Percentiles rank a stretch among this genome's conserved stretches.
Conservation (phyloP, 2,113 vertebrate genomes). For the Semicossyphus pulcher region DNA sequence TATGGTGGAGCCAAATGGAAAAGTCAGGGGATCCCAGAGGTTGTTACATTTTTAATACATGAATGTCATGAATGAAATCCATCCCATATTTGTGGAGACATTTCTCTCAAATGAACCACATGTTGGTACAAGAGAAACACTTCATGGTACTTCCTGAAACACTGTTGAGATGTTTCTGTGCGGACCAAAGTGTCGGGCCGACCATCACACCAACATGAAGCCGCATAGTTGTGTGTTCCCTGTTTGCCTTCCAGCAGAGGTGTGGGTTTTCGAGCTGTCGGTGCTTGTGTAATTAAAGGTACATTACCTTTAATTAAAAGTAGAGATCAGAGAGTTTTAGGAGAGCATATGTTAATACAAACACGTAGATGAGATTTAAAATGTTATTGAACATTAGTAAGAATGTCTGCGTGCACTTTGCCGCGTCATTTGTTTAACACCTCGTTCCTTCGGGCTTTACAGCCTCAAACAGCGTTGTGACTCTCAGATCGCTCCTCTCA, state of each 20-base stretch:
- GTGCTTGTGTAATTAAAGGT: conserved; percentile 15
- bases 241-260: background rate
- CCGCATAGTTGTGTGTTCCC: no score
- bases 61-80: background rate
- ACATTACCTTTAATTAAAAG: conserved; percentile 26
- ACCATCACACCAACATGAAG: no score
- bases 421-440: conserved; percentile 33
- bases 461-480: conserved; percentile 40
- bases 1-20: no score
- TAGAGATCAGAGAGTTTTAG: background rate
- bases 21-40: background rate
- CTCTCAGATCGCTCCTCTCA: conserved; percentile 62
- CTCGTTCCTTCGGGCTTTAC: conserved; percentile 34
- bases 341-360: conserved; percentile 22
- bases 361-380: conserved; percentile 21
- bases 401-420: conserved; percentile 24
- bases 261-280: background rate
- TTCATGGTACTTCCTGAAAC: no score
- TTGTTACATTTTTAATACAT: background rate
- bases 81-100: no score
- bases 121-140: no score
- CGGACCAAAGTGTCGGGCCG: no score
- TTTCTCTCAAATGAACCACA: no score
- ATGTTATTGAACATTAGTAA: conserved; percentile 6
- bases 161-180: background rate